These are phyloP conservation scores for Cantharis flavilabris DNA, from an alignment of 2,888 invertebrate species.

Conservation along the genomic window DNA sequence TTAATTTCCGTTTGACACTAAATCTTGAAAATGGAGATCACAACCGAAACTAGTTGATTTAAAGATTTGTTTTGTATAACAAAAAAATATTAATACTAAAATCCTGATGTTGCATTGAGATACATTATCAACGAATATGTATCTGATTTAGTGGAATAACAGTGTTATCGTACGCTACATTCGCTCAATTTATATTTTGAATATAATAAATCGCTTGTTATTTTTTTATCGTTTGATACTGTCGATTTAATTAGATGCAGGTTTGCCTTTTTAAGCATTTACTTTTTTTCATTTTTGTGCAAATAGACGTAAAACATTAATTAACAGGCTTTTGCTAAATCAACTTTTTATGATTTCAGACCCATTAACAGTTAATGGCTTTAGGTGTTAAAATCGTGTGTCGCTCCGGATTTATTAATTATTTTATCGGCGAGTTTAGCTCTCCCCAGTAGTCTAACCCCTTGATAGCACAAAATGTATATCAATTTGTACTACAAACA, in stretches of 20 bases:
- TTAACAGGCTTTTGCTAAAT: not conserved
- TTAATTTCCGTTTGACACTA: no score
- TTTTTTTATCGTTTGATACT: not conserved
- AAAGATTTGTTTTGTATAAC: no score
- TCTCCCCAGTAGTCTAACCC: not conserved
- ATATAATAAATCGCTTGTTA: not conserved
- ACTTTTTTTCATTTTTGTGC: not conserved
- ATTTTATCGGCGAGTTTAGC: not conserved
- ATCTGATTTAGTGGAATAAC: not conserved
- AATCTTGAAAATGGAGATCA: no score
- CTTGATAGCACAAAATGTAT: not conserved
- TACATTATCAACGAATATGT: not conserved
- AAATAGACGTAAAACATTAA: not conserved
- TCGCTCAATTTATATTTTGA: not conserved
- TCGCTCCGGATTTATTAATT: not conserved
- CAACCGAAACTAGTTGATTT: no score
- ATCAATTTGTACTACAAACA: no score
- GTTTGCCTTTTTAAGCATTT: not conserved
- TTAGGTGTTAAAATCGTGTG: not conserved
- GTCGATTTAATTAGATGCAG: not conserved
- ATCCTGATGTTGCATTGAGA: not conserved
- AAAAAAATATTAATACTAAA: not conserved
- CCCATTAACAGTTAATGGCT: not conserved
- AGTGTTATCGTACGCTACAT: not conserved
- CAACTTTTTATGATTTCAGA: not conserved